Base-by-base conservation (phyloP, 2,113 vertebrate species). In the Diadophis punctatus region DNA sequence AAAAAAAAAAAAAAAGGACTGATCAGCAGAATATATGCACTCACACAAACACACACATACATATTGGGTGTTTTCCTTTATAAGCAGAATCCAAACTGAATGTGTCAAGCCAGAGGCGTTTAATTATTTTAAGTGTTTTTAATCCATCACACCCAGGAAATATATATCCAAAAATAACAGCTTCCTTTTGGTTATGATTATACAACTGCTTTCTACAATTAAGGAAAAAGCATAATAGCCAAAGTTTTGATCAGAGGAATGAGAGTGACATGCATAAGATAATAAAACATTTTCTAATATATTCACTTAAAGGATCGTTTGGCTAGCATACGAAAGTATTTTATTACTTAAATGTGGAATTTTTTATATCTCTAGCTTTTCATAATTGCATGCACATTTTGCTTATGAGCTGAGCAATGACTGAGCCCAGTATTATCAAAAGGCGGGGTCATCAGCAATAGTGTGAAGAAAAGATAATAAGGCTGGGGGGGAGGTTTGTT, bases 341-440 rank as follows among this genome's bases (percentile, higher is more conserved):
- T 27, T 91, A 51, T 80, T 60, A 53, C 49, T 93, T 89, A 96
- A 90, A 96, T 93, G 74, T 93, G 93, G 96, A 95, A 95, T 95
- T 53, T 94, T 91, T 94, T 95, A 93, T 80, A 22, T 87, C 60
- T 86, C 88, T 93, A 0, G 85, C 94, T 91, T 91, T 63, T 88
- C 43, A 34, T 94, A 91, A 94, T 49, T 90, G 74, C 46, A 16
- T 23, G 0, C 93, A 95, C 85, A 85, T 95, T 96, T 93, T 90
- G 86, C 55, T 2, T 51, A 68, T 86, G 87, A 86, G 87, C 49
- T 90, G 74, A 86, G 80, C 74, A 86, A 39, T 20, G 27, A 3
- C 49, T 91, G 20, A 34, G 43, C 74, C 48, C 74, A 89, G n/a
- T 30, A 51, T 87, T 56, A 58, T 56, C 60, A 43, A 84, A 58